Percentiles rank a stretch among this genome's conserved stretches.
Evolutionary conservation across 2,888 invertebrate species (phyloP).

Genomic region (Cerceris rybyensis): DNA sequence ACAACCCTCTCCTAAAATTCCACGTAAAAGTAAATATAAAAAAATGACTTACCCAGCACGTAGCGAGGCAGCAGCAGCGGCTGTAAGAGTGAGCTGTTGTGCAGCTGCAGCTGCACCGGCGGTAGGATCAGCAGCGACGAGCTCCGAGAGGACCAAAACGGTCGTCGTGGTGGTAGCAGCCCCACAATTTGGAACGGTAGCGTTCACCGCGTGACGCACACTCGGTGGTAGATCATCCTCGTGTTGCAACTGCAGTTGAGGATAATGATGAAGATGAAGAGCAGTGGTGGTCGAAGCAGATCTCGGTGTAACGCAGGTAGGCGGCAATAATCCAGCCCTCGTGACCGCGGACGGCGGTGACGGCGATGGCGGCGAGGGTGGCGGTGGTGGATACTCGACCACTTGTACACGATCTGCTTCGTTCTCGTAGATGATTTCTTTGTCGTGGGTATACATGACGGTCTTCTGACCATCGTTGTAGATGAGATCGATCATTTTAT

Average conservation of each 20-base stretch:
- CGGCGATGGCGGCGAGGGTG: conserved; percentile 80
- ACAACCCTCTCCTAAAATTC: background rate
- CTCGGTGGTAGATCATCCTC: conserved; percentile 82
- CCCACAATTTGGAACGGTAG: conserved; percentile 67
- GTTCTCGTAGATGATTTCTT: conserved; percentile 91
- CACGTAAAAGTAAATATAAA: background rate
- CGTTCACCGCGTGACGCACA: conserved; percentile 67
- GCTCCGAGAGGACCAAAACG: conserved; percentile 88
- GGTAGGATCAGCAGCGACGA: conserved; percentile 87
- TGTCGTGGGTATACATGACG: conserved; percentile 91
- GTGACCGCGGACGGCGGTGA: conserved; percentile 83
- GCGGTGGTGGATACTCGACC: conserved; percentile 80
- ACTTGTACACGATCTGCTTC: conserved; percentile 84
- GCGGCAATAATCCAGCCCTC: conserved; percentile 83
- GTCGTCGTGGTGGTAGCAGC: conserved; percentile 83
- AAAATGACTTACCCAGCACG: conserved; percentile 76
- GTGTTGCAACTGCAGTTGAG: conserved; percentile 83
- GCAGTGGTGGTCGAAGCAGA: conserved; percentile 82
- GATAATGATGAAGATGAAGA: conserved; percentile 83
- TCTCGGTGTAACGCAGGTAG: conserved; percentile 83
- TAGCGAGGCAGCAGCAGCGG: conserved; percentile 71
- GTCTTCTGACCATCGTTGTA: conserved; percentile 93
- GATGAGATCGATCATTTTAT: conserved; percentile 91
- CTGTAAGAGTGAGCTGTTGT: conserved; percentile 75
- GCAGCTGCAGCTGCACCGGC: conserved; percentile 64